Conservation (phyloP, 2,797 vertebrate species). For the Lepidocolaptes lacrymiger region DNA sequence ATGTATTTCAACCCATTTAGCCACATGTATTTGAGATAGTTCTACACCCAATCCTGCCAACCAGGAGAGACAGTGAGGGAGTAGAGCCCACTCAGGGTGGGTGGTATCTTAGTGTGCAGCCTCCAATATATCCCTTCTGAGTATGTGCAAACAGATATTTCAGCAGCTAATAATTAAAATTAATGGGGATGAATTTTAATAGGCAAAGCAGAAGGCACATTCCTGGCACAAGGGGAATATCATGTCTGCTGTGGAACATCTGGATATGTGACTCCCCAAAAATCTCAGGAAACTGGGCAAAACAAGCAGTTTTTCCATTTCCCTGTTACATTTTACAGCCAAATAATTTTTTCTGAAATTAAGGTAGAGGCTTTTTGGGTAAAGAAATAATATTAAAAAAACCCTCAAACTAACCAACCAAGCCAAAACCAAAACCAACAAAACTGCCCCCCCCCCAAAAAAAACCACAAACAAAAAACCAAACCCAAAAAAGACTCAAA, state of each 20-base stretch:
- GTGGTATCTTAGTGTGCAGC: neutral
- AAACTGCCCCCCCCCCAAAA: neutral
- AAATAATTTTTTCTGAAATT: neutral
- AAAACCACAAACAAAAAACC: neutral
- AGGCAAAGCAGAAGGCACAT: neutral
- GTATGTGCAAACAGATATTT: neutral
- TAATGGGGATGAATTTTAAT: conserved; percentile 10
- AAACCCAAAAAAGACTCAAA: no score
- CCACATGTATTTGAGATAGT: neutral
- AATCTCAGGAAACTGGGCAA: neutral
- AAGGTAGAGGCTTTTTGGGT: neutral
- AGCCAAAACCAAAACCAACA: neutral
- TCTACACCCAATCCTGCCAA: neutral
- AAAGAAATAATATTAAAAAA: neutral
- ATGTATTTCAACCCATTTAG: neutral
- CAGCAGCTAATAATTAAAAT: conserved; percentile 20
- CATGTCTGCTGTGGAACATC: neutral
- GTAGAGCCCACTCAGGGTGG: neutral
- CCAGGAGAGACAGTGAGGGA: neutral
- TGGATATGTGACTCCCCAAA: neutral
- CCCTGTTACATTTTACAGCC: neutral
- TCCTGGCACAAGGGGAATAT: neutral
- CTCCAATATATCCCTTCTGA: neutral
- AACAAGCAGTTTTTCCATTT: neutral
- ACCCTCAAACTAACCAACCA: neutral